A percentile compares a stretch with the other conserved stretches of the same genome.
Evolutionary conservation across 2,113 vertebrate genomes (phyloP).

Genomic region (Cebidichthys violaceus): DNA sequence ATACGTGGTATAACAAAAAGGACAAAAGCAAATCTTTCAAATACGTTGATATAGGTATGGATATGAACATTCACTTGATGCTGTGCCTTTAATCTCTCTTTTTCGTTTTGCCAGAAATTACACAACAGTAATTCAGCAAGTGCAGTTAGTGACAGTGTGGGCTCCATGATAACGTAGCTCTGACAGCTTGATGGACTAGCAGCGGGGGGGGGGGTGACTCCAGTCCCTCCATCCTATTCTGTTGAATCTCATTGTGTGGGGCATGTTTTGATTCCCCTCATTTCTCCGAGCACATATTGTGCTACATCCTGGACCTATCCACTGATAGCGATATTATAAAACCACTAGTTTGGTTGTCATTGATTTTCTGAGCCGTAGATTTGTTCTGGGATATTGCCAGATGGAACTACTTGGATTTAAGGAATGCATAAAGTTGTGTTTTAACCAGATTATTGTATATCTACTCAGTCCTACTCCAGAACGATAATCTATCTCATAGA

Average conservation of each 20-base stretch:
- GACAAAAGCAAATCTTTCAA: neutral
- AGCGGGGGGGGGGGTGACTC: neutral
- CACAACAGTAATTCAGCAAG: neutral
- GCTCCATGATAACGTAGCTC: neutral
- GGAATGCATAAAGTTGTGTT: neutral
- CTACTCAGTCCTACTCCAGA: neutral
- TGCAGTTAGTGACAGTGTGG: neutral
- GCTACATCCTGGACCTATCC: neutral
- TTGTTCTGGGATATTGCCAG: neutral
- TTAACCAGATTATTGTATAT: neutral
- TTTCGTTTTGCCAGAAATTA: neutral
- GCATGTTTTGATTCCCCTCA: neutral
- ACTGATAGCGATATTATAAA: slow-evolving; percentile 1
- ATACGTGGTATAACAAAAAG: neutral
- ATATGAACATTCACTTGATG: neutral
- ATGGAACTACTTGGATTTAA: neutral
- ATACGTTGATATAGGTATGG: neutral
- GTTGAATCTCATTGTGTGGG: too few relatives aligned
- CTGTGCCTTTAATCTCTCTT: neutral
- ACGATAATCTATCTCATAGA: neutral
- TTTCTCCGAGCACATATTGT: slow-evolving; percentile 10
- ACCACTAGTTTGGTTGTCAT: neutral
- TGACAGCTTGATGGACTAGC: slow-evolving; percentile 1
- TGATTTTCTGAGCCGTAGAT: slow-evolving; percentile 7
- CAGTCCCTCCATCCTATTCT: neutral